Evolutionary conservation across 2,113 vertebrate genomes (phyloP), one percentile per base, ranked within the genome.

Genomic region (Ammodytes dubius): DNA sequence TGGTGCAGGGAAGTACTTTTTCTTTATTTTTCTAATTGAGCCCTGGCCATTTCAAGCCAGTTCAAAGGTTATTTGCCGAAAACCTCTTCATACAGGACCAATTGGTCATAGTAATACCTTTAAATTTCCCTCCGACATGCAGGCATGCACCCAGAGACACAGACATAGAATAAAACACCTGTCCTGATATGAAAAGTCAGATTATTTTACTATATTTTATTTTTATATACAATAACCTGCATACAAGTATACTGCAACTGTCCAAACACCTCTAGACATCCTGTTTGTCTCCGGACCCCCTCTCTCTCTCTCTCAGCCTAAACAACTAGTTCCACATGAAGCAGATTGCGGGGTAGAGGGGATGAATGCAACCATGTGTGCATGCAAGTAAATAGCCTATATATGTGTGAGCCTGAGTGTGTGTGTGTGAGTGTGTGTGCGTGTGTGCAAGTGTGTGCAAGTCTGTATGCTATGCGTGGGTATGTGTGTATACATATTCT

Each of bases 341-440:
- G 90, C 78, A 86, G 87, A 92, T 92, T 94, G 91, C 64, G 84
- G 90, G 91, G 83, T 88, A 80, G 88, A 87, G 88, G 88, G 77
- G 84, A 90, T 94, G 93, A 94, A 87, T 90, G 89, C 87, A 93
- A 93, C 91, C 93, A 94, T 94, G 90, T 94, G 92, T 94, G 86
- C 83, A 52, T 83, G 86, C 82, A 86, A 88, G 89, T 92, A 27
- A 27, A 27, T 27, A 27, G 27, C 27, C 27, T 27, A 27, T 27
- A 27, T 27, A 27, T 27, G 2, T 27, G 27, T 27, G 27, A 27
- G 27, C 27, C 27, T 27, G 27, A 27, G 87, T 90, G 88, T 82
- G 81, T 72, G 66, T 77, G 79, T 71, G 85, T 56, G 49, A 65
- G 60, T 85, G 73, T 70, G 66, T 84, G 70, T 2, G 14, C 50